Conservation (phyloP, 2,797 vertebrate genomes). For the Menidia menidia region DNA sequence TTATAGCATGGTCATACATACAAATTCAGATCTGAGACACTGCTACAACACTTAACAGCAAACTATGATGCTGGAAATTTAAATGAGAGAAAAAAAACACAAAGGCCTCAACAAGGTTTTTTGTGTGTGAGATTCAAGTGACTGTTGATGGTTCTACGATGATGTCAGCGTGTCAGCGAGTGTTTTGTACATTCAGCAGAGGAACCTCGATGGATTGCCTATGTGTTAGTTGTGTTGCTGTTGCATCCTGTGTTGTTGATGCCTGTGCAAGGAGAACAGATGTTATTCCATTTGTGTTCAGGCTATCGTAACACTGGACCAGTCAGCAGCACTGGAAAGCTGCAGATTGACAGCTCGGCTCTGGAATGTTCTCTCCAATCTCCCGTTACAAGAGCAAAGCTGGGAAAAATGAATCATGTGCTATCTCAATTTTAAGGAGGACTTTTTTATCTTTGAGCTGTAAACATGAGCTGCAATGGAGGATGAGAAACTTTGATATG, state of each 20-base stretch:
- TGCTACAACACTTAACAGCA: background rate
- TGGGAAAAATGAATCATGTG: conserved; percentile 61
- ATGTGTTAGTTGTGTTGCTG: conserved; percentile 6
- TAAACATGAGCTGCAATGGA: too few species aligned
- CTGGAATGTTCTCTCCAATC: conserved; percentile 54
- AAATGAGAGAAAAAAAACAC: background rate
- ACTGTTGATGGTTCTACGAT: background rate
- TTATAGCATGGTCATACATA: too few species aligned
- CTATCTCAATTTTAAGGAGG: conserved; percentile 21
- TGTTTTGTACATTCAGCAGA: background rate
- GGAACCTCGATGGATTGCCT: conserved; percentile 11
- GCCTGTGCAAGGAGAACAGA: conserved; percentile 43
- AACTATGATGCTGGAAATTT: background rate
- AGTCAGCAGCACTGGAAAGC: conserved; percentile 14
- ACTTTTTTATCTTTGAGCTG: conserved; percentile 21
- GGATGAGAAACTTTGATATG: too few species aligned
- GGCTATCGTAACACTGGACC: conserved; percentile 48
- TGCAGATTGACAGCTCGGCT: conserved; percentile 47
- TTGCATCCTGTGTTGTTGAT: conserved; percentile 28
- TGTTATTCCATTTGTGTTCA: conserved; percentile 44
- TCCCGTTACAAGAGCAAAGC: conserved; percentile 50
- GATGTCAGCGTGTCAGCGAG: background rate
- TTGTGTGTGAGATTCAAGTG: background rate
- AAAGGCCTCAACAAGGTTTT: background rate
- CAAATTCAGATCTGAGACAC: background rate